Evolutionary conservation across 2,888 invertebrate genomes (phyloP).

Genomic region (Ommatoiulus sabulosus): DNA sequence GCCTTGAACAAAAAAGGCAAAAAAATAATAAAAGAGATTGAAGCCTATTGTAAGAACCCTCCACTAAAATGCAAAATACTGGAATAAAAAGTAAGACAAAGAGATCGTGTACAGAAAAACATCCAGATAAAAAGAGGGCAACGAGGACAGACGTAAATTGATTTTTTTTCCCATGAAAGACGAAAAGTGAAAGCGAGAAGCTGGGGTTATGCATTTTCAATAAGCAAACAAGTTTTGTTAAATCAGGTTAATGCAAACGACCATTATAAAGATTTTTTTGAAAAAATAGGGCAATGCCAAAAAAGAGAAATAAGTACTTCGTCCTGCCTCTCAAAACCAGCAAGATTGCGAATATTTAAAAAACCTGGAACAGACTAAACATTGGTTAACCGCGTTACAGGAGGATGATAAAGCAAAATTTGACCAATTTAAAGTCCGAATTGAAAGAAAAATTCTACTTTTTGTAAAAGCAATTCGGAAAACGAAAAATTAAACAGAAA

Average conservation of each 20-base stretch:
- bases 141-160: background rate
- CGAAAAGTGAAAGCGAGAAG: background rate
- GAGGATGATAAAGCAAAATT: background rate
- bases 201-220: slow-evolving; percentile 15
- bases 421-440: background rate
- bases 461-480: too few relatives aligned
- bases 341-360: background rate
- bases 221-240: background rate
- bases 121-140: background rate
- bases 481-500: too few relatives aligned
- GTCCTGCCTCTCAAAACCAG: background rate
- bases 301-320: background rate
- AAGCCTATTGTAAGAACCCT: background rate
- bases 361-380: background rate
- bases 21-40: background rate
- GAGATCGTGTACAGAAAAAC: background rate
- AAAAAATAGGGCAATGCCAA: slow-evolving; percentile 28
- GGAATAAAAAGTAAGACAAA: background rate
- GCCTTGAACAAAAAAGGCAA: background rate
- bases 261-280: background rate
- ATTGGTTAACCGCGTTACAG: background rate
- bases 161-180: background rate
- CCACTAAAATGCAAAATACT: background rate
- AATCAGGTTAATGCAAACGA: slow-evolving; percentile 15
- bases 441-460: background rate